A percentile compares a stretch with the other conserved stretches of the same genome.
Evolutionary conservation across 2,113 vertebrate species (phyloP).

Genomic region (Odontophorus gujanensis): DNA sequence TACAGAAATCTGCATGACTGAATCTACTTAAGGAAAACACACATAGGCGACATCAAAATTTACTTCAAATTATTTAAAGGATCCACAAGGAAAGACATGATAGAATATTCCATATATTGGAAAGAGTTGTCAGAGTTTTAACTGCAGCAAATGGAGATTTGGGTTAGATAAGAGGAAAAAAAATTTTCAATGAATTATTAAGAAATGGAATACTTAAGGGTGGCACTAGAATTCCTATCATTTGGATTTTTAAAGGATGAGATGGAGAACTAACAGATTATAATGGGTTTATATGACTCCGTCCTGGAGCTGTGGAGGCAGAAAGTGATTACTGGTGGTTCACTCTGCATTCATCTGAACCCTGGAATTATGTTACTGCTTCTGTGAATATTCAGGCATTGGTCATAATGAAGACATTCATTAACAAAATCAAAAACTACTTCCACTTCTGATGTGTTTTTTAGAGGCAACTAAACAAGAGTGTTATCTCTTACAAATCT

Average conservation of each 20-base stretch:
- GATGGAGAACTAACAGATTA: background rate
- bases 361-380: background rate
- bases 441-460: background rate
- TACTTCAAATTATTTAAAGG: background rate
- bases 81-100: background rate
- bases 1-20: background rate
- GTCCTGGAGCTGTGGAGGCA: accelerated
- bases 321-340: background rate
- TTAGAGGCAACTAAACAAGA: background rate
- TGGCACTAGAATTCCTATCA: background rate
- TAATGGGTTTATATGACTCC: background rate
- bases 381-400: background rate
- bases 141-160: background rate
- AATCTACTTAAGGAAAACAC: background rate
- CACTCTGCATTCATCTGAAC: background rate
- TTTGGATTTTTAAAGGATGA: background rate
- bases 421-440: background rate
- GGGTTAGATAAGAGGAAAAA: background rate
- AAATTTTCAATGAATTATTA: background rate
- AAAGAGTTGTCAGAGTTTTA: background rate
- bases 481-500: background rate
- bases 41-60: background rate
- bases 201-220: background rate
- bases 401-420: background rate
- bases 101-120: background rate